Conservation (phyloP, 2,888 invertebrate genomes). For the Digitonthophagus gazella region DNA sequence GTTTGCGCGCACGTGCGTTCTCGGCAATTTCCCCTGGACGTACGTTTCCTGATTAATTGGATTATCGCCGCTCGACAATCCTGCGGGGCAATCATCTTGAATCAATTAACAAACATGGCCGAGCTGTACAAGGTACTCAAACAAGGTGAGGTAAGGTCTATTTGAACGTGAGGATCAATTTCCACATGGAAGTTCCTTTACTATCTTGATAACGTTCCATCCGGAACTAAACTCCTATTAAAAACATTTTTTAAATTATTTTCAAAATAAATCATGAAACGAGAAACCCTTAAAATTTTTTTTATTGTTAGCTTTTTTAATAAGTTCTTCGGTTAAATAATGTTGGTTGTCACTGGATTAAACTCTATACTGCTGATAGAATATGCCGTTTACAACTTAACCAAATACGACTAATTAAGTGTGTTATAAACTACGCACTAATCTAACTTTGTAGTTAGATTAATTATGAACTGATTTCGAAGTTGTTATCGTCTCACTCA, state of each 20-base stretch:
- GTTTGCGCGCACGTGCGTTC: background rate
- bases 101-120: background rate
- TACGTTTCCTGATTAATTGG: background rate
- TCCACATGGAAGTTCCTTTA: no score
- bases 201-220: no score
- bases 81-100: background rate
- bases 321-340: background rate
- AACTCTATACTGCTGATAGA: background rate
- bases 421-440: background rate
- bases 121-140: background rate
- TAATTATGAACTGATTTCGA: background rate
- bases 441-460: background rate
- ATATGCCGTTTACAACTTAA: background rate
- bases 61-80: background rate
- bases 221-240: no score
- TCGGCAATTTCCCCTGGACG: background rate
- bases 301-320: background rate
- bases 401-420: background rate
- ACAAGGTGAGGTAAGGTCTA: background rate
- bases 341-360: background rate
- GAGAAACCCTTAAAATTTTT: no score
- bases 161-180: background rate
- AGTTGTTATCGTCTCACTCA: no score
- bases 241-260: no score
- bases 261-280: no score